These are phyloP conservation scores for Astatoreochromis straeleni DNA, from an alignment of 2,113 vertebrate species.

Conservation along the genomic window DNA sequence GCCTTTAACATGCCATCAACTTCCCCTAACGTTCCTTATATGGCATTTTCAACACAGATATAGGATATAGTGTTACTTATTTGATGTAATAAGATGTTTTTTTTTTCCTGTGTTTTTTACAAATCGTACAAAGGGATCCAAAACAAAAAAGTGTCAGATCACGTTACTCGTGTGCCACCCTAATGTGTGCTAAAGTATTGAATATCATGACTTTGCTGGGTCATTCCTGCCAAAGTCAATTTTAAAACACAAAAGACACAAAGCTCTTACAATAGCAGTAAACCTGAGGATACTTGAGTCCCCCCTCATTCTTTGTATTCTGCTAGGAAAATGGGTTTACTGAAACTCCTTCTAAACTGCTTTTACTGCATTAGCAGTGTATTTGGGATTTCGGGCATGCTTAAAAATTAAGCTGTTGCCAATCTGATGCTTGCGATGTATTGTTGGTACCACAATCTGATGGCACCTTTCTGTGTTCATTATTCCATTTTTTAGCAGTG, in stretches of 20 bases:
- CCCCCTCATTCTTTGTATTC: neutral
- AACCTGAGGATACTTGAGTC: neutral
- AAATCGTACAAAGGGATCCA: neutral
- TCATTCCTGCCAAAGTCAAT: neutral
- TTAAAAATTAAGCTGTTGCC: neutral
- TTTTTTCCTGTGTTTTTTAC: neutral
- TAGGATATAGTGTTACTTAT: neutral
- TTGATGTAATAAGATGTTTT: neutral
- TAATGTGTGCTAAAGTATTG: neutral
- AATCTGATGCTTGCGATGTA: neutral
- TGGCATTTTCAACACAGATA: neutral
- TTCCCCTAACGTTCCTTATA: conserved; percentile 9
- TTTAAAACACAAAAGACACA: neutral
- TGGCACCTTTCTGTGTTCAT: neutral
- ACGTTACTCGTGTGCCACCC: neutral
- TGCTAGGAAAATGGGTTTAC: neutral
- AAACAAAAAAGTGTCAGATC: neutral
- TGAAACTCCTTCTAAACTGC: neutral
- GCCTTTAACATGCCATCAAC: conserved; percentile 4
- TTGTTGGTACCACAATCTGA: neutral
- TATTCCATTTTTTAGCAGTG: neutral
- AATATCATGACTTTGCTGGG: neutral
- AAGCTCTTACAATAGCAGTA: neutral
- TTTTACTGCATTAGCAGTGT: neutral
- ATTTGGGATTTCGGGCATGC: neutral